Conservation (phyloP, 2,113 vertebrate species). For the Pogonocichla stellata region DNA sequence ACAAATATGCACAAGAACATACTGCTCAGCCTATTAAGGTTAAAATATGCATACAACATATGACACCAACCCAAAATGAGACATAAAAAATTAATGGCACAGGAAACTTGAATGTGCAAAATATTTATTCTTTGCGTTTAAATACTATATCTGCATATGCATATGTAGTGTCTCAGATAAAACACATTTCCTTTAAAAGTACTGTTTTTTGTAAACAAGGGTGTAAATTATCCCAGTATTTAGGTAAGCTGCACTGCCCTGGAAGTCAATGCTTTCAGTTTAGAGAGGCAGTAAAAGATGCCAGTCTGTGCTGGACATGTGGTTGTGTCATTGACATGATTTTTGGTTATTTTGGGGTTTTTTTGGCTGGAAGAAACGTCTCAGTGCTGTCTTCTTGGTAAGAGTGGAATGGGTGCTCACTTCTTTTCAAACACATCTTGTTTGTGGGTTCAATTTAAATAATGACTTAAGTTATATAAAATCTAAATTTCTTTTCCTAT, state of each 20-base stretch:
- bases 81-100: slow-evolving; percentile 20
- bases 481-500: background rate
- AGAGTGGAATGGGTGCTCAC: background rate
- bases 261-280: background rate
- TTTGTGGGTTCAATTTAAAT: background rate
- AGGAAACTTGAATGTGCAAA: background rate
- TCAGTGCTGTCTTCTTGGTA: background rate
- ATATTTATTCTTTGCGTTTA: slow-evolving; percentile 42
- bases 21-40: slow-evolving; percentile 41
- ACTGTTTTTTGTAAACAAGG: background rate
- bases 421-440: background rate
- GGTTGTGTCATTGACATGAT: background rate
- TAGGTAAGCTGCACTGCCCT: background rate
- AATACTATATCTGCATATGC: background rate
- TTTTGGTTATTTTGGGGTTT: background rate
- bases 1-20: slow-evolving; percentile 7
- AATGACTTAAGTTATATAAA: background rate
- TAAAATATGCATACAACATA: background rate
- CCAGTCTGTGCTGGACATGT: background rate
- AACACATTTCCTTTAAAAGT: background rate
- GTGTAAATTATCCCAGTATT: background rate
- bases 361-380: background rate
- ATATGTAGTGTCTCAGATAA: background rate
- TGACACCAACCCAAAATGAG: background rate
- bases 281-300: background rate